phyloP scores from a whole-genome alignment of 2,797 vertebrate species.

The Pseudomugil tenellus region DNA sequence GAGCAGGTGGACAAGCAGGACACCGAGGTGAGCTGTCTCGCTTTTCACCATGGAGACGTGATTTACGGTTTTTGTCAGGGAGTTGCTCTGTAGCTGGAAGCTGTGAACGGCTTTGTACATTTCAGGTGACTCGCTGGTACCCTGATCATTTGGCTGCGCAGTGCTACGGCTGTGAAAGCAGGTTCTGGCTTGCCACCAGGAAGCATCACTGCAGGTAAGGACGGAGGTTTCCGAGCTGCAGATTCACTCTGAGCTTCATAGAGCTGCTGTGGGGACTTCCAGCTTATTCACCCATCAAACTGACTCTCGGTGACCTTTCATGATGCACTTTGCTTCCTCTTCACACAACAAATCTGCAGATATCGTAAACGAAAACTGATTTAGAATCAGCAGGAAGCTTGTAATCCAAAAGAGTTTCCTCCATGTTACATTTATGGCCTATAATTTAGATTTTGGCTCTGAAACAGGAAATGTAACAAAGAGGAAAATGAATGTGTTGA shows the following conservation, averaged over 20 bases:
- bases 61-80: slow-evolving; percentile 6
- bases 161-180: slow-evolving; percentile 95
- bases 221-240: slow-evolving; percentile 5
- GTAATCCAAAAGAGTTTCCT: neutral
- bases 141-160: slow-evolving; percentile 95
- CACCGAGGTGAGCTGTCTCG: slow-evolving; percentile 86
- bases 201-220: slow-evolving; percentile 97
- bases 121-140: slow-evolving; percentile 96
- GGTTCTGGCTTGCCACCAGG: slow-evolving; percentile 94
- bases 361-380: neutral
- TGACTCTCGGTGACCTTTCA: neutral
- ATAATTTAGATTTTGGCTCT: neutral
- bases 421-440: neutral
- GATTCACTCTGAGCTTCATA: neutral
- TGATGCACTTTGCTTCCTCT: neutral
- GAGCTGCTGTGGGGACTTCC: neutral
- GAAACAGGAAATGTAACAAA: neutral
- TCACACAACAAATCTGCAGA: neutral
- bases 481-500: neutral
- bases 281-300: neutral
- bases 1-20: slow-evolving; percentile 99
- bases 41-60: neutral
- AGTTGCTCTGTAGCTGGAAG: slow-evolving; percentile 13
- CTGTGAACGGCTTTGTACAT: slow-evolving; percentile 44
- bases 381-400: neutral